Conservation (phyloP, 2,797 vertebrate species). For the Arnoldichthys spilopterus region DNA sequence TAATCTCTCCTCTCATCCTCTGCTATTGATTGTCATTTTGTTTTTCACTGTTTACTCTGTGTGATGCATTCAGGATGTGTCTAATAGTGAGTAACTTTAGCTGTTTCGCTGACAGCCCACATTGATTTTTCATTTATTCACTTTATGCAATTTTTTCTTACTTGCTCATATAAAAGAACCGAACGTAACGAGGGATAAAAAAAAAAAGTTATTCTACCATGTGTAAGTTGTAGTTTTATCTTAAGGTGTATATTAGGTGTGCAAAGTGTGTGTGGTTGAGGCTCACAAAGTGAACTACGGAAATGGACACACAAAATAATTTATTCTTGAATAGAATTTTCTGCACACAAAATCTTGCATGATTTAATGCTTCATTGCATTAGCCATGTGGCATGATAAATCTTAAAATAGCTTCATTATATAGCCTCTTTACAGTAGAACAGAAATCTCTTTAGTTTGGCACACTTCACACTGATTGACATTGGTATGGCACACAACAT, state of each 20-base stretch:
- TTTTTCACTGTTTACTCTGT: neutral
- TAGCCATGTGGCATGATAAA: constrained; percentile 71
- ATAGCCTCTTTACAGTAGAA: constrained; percentile 47
- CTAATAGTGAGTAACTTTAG: neutral
- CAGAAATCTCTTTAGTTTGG: constrained; percentile 42
- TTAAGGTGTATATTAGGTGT: neutral
- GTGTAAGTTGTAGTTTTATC: neutral
- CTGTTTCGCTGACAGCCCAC: neutral
- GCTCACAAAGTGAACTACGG: constrained; percentile 4
- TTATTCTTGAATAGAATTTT: constrained; percentile 75
- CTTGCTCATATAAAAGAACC: neutral
- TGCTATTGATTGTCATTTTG: constrained; percentile 26
- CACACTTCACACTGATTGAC: constrained; percentile 47
- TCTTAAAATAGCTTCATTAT: constrained; percentile 72
- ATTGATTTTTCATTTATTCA: constrained; percentile 17
- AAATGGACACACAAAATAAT: constrained; percentile 58
- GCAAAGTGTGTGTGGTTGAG: neutral
- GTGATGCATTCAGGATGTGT: constrained; percentile 7
- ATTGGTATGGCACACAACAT: constrained; percentile 20
- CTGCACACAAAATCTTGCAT: constrained; percentile 73
- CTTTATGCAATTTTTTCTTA: neutral
- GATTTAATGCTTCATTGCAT: constrained; percentile 63
- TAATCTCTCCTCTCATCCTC: constrained; percentile 8
- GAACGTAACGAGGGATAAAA: neutral
- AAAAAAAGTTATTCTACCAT: neutral